Evolutionary conservation across 2,113 vertebrate genomes (phyloP).

Genomic region (Fregetta grallaria): DNA sequence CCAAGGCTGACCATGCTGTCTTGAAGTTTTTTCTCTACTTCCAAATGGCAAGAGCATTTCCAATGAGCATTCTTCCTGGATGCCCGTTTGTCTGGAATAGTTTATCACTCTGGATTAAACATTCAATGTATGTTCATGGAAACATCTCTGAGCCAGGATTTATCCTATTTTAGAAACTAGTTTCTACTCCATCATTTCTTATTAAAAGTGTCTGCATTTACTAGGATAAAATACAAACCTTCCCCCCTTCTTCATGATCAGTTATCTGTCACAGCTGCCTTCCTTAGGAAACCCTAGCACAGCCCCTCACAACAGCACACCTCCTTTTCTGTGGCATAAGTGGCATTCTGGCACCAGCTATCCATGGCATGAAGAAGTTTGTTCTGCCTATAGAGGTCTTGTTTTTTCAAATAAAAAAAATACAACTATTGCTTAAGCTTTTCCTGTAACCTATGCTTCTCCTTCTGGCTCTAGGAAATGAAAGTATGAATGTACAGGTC

Average conservation of each 20-base stretch:
- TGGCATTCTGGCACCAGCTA: neutral
- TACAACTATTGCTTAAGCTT: neutral
- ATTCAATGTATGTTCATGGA: neutral
- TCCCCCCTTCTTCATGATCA: neutral
- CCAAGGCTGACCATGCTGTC: neutral
- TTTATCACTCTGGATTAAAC: neutral
- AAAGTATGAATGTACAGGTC: neutral
- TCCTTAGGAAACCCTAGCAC: neutral
- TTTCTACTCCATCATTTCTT: neutral
- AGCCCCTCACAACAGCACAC: neutral
- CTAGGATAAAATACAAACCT: neutral
- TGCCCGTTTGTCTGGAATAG: neutral
- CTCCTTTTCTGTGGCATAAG: neutral
- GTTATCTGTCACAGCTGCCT: neutral
- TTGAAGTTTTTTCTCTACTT: neutral
- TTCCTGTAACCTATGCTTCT: neutral
- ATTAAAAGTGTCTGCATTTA: neutral
- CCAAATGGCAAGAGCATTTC: neutral
- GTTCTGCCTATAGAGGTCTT: neutral
- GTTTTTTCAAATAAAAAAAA: neutral
- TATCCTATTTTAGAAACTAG: neutral
- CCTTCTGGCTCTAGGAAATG: neutral
- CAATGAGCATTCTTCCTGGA: neutral
- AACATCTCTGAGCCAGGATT: neutral
- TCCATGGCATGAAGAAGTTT: neutral